These are phyloP conservation scores for Pterocles orientalis DNA, from an alignment of 2,113 vertebrate species.

Conservation along the genomic window DNA sequence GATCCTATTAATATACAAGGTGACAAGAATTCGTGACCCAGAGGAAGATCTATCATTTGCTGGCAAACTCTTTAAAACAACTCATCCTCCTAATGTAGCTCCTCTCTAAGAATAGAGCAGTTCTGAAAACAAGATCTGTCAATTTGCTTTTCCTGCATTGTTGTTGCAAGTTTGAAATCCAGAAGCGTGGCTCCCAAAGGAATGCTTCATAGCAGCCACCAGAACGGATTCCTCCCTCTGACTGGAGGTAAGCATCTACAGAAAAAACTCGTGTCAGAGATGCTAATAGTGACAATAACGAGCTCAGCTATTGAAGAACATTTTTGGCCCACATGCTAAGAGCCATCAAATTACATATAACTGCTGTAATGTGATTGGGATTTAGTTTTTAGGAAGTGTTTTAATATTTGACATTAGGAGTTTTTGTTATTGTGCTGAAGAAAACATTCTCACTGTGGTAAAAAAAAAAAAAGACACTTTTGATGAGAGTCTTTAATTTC, in stretches of 20 bases:
- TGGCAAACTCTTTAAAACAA: background rate
- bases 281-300: background rate
- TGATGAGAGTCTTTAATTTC: constrained; percentile 30
- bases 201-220: background rate
- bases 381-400: background rate
- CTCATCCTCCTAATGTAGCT: constrained; percentile 27
- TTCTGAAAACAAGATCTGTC: constrained; percentile 29
- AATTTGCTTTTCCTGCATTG: background rate
- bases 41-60: constrained; percentile 25
- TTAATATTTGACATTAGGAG: constrained; percentile 18
- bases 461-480: constrained; percentile 15
- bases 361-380: background rate
- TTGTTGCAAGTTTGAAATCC: background rate
- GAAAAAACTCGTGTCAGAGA: background rate
- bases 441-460: background rate
- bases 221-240: background rate
- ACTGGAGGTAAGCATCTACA: background rate
- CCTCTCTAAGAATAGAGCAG: constrained; percentile 53
- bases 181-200: background rate
- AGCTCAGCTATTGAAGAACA: background rate
- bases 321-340: background rate
- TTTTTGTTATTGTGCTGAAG: background rate
- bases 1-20: constrained; percentile 56
- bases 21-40: constrained; percentile 33
- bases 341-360: background rate